A percentile compares a stretch with the other conserved stretches of the same genome.
phyloP scores from a whole-genome alignment of 2,113 vertebrate genomes.

The Salminus brasiliensis region DNA sequence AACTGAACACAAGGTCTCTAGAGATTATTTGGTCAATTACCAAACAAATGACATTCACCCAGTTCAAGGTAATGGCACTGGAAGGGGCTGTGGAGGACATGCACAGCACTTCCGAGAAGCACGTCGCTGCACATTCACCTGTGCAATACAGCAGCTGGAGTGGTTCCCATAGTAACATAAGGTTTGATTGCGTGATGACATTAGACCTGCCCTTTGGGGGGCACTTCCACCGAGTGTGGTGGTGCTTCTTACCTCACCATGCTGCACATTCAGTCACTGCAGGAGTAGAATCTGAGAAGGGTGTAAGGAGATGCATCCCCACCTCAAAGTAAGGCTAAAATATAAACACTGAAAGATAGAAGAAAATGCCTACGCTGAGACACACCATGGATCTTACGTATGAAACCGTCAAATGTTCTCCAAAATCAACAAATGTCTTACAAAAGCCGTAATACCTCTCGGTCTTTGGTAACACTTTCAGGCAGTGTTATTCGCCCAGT shows the following conservation, averaged over 20 bases:
- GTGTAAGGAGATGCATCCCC: neutral
- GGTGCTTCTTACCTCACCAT: neutral
- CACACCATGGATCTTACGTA: no score
- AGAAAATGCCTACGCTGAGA: neutral
- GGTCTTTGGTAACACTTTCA: no score
- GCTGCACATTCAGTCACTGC: neutral
- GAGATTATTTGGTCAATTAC: constrained; percentile 1
- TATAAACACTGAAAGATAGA: neutral
- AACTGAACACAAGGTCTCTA: neutral
- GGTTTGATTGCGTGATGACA: constrained; percentile 31
- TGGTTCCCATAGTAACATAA: constrained; percentile 50
- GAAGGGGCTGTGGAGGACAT: neutral
- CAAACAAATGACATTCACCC: neutral
- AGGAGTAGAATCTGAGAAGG: neutral
- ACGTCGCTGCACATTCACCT: constrained; percentile 27
- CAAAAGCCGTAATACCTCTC: no score
- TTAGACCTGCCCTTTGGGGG: constrained; percentile 30
- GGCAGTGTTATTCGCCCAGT: no score
- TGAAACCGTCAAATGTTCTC: neutral
- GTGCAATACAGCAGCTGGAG: constrained; percentile 31
- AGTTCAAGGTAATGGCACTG: neutral
- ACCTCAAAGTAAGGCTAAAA: neutral
- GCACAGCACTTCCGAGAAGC: constrained; percentile 13
- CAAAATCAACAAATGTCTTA: neutral
- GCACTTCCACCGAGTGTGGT: neutral